Base-by-base conservation (phyloP, 1,140 invertebrate species). In the Laupala kohalensis region DNA sequence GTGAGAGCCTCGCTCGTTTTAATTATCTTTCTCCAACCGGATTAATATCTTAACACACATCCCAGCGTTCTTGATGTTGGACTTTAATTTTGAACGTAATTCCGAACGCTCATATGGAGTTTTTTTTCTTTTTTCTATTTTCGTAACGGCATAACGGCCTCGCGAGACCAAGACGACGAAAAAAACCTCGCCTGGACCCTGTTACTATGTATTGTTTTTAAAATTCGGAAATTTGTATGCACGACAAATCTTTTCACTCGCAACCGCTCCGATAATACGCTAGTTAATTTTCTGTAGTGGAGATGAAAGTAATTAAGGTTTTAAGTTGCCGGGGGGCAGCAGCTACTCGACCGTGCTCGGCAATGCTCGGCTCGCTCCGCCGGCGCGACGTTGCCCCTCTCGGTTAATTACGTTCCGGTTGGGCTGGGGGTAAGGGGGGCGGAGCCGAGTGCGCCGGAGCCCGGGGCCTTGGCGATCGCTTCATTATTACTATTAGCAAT, bases 401-500 rank as follows among this genome's bases (percentile, higher is more conserved):
- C 37, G 37, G 9, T 53, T 19, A 19, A 9, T 53, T 19, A 4
- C 30, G 6, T 15, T 6, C 37, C 19, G n/a, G n/a, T n/a, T n/a
- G n/a, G n/a, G n/a, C n/a, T n/a, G n/a, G n/a, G n/a, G n/a, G n/a
- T n/a, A n/a, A n/a, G n/a, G n/a, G n/a, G n/a, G n/a, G n/a, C n/a
- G n/a, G n/a, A n/a, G n/a, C n/a, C n/a, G n/a, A n/a, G n/a, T n/a
- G n/a, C n/a, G n/a, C n/a, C n/a, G n/a, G 37, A 19, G 37, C 37
- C 19, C 37, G 37, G 37, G 19, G 37, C 37, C 37, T 19, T 19
- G 67, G 27, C 24, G 26, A 29, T 30, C 28, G 28, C 29, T 68
- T 68, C 28, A 30, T 68, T 68, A 68, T 68, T 68, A 68, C 67
- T 68, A 68, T 68, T 68, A 68, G 29, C 29, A 68, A 68, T 68